phyloP scores from a whole-genome alignment of 2,888 invertebrate species.

The Pyralis farinalis region DNA sequence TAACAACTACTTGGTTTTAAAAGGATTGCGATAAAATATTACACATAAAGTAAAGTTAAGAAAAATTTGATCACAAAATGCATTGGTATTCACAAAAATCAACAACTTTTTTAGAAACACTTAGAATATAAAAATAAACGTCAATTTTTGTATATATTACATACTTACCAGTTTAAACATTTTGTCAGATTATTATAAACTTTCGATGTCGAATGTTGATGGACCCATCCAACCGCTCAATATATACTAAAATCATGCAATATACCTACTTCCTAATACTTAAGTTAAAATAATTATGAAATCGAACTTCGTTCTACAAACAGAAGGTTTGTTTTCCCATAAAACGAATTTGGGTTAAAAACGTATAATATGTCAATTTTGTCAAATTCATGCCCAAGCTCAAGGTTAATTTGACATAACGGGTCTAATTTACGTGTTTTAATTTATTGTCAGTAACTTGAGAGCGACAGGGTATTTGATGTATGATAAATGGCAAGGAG shows the following conservation, averaged over 20 bases:
- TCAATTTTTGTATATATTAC: too few relatives aligned
- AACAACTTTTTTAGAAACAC: too few relatives aligned
- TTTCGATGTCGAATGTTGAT: slow-evolving; percentile 3
- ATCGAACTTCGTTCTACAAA: slow-evolving; percentile 9
- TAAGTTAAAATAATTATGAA: not conserved
- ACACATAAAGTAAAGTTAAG: too few relatives aligned
- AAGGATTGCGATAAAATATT: too few relatives aligned
- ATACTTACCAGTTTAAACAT: slow-evolving; percentile 9
- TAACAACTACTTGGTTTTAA: too few relatives aligned
- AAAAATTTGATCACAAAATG: too few relatives aligned
- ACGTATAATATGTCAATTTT: slow-evolving; percentile 15
- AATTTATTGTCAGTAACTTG: not conserved
- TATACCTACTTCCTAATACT: slow-evolving; percentile 1
- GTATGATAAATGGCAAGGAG: too few relatives aligned
- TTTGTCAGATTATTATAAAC: not conserved
- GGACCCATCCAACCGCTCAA: not conserved
- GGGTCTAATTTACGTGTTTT: slow-evolving; percentile 18
- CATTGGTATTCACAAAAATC: too few relatives aligned
- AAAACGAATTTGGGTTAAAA: slow-evolving; percentile 8
- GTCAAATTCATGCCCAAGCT: slow-evolving; percentile 18
- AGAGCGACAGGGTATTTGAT: too few relatives aligned
- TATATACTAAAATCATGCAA: slow-evolving; percentile 3
- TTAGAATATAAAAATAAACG: too few relatives aligned
- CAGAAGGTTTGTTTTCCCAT: slow-evolving; percentile 15
- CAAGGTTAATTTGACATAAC: slow-evolving; percentile 23